These are phyloP conservation scores for Odontamblyopus lacepedii DNA, from an alignment of 2,797 vertebrate species.

Conservation along the genomic window DNA sequence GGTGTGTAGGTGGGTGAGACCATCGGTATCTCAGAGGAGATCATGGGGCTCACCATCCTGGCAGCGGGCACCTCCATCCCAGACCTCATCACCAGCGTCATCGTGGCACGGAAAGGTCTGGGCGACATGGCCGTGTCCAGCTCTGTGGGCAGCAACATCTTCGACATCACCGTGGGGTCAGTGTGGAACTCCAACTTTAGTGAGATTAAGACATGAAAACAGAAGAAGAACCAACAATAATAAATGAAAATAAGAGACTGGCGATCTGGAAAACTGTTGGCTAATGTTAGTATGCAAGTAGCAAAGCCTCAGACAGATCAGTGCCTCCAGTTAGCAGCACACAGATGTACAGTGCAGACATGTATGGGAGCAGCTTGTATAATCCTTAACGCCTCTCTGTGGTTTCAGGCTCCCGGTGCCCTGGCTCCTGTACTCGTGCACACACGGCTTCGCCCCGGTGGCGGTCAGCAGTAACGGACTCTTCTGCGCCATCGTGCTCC, in stretches of 20 bases:
- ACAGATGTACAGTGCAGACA: too few species aligned
- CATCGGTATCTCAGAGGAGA: slow-evolving; percentile 95
- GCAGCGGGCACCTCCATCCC: slow-evolving; percentile 97
- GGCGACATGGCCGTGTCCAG: slow-evolving; percentile 99
- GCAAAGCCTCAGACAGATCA: too few species aligned
- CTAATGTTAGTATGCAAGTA: too few species aligned
- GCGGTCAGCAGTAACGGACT: slow-evolving; percentile 95
- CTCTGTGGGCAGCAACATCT: slow-evolving; percentile 97
- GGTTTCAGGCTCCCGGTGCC: slow-evolving; percentile 86
- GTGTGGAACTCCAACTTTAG: slow-evolving; percentile 31
- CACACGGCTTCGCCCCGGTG: slow-evolving; percentile 83
- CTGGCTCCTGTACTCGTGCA: slow-evolving; percentile 86
- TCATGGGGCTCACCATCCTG: slow-evolving; percentile 95
- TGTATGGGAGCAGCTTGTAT: too few species aligned
- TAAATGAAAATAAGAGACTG: too few species aligned
- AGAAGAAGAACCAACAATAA: too few species aligned
- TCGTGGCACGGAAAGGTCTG: slow-evolving; percentile 94
- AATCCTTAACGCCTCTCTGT: not conserved
- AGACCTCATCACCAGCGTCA: slow-evolving; percentile 97
- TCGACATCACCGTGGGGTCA: slow-evolving; percentile 97
- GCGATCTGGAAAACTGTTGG: too few species aligned
- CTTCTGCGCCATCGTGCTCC: slow-evolving; percentile 95
- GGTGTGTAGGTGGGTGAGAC: slow-evolving; percentile 90
- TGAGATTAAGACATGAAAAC: too few species aligned
- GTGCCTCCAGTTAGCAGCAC: too few species aligned